Conservation (phyloP, 2,888 invertebrate species). For the Hirudinaria manillensis region DNA sequence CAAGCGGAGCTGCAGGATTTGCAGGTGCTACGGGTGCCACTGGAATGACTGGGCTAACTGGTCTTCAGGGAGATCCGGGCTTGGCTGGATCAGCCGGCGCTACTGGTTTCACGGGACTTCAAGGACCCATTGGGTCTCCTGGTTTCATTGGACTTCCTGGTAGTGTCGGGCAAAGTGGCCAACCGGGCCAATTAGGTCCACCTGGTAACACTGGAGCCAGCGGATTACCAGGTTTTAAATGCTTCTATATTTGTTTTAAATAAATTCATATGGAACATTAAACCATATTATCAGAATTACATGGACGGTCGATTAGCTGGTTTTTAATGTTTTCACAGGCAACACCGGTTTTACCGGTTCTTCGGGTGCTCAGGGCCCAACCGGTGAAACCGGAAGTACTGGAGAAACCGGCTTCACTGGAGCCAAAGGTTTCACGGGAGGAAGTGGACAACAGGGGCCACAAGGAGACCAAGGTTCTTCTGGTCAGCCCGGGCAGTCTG, state of each 20-base stretch:
- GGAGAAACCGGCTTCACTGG: conserved; percentile 12
- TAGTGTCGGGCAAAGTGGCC: conserved; percentile 5
- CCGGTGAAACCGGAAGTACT: background rate
- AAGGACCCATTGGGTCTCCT: background rate
- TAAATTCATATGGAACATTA: background rate
- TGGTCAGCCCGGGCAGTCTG: background rate
- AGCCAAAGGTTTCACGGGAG: conserved; percentile 10
- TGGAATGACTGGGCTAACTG: conserved; percentile 23
- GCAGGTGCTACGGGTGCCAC: conserved; percentile 28
- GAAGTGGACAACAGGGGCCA: background rate
- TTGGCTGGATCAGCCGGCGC: background rate
- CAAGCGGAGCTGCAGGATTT: background rate
- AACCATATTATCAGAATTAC: background rate
- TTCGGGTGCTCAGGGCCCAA: conserved; percentile 3
- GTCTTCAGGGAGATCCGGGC: background rate
- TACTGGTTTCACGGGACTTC: conserved; percentile 1
- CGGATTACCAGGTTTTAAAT: background rate
- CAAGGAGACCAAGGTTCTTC: background rate
- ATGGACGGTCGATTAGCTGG: background rate
- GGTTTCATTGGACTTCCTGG: conserved; percentile 27
- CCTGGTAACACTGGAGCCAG: background rate
- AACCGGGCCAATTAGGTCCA: conserved; percentile 10
- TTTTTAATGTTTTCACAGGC: background rate
- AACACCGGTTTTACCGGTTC: background rate
- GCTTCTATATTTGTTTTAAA: background rate